phyloP scores from a whole-genome alignment of 35 echinoderm and acorn worm species.

The Nesometra sesokonis region DNA sequence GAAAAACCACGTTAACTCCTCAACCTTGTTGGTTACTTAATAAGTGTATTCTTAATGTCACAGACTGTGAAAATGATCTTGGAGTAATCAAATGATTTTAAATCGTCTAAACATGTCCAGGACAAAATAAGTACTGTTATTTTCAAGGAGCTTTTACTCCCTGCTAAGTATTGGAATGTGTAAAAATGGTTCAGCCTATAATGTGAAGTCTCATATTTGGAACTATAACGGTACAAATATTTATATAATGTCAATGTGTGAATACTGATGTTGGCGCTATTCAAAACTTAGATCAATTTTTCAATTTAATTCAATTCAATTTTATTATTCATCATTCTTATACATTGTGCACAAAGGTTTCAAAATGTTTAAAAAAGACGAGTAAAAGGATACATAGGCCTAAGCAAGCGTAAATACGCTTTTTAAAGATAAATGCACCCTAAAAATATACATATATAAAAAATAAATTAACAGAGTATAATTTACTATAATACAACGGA shows the following conservation, averaged over 20 bases:
- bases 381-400: too few relatives aligned
- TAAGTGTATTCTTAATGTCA: too few relatives aligned
- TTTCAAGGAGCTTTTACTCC: constrained; percentile 15
- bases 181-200: background rate
- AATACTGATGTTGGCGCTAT: background rate
- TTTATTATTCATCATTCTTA: too few relatives aligned
- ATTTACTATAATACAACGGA: too few relatives aligned
- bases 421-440: too few relatives aligned
- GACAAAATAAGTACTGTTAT: background rate
- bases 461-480: too few relatives aligned
- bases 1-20: background rate
- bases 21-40: background rate
- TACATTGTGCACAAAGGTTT: too few relatives aligned
- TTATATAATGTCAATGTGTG: background rate
- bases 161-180: constrained; percentile 13
- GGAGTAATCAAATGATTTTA: constrained; percentile 7
- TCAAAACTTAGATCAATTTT: background rate
- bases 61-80: too few relatives aligned
- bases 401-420: too few relatives aligned
- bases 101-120: background rate
- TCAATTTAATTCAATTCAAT: too few relatives aligned
- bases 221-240: background rate
- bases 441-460: too few relatives aligned
- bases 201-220: background rate
- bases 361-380: too few relatives aligned